These are phyloP conservation scores for Neolamprologus devosi DNA, from an alignment of 2,113 vertebrate genomes.

Conservation along the genomic window DNA sequence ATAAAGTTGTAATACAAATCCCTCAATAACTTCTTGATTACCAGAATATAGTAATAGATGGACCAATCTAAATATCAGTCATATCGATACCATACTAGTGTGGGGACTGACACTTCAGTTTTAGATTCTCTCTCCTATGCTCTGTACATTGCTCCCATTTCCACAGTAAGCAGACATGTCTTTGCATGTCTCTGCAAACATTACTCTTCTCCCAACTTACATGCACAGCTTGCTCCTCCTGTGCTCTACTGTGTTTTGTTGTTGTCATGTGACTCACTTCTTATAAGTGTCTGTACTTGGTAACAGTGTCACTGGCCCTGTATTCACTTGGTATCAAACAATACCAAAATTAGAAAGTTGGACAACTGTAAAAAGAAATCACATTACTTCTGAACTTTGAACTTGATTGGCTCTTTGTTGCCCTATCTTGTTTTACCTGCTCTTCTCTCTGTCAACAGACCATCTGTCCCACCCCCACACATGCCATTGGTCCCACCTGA, in stretches of 20 bases:
- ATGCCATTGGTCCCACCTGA: neutral
- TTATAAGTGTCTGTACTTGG: neutral
- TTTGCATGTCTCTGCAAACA: neutral
- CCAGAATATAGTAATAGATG: neutral
- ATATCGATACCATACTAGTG: neutral
- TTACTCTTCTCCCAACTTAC: neutral
- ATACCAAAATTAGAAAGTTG: neutral
- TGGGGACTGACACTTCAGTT: neutral
- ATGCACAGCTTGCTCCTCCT: neutral
- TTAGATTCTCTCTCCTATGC: neutral
- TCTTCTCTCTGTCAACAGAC: neutral
- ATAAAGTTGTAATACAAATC: neutral
- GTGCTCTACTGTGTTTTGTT: neutral
- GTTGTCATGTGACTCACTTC: neutral
- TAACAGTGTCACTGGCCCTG: neutral
- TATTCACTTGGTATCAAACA: neutral
- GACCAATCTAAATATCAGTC: neutral
- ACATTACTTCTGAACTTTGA: neutral
- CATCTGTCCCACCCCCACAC: neutral
- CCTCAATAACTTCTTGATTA: accelerated
- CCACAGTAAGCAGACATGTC: neutral
- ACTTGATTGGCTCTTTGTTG: neutral
- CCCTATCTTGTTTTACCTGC: neutral
- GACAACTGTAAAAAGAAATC: neutral
- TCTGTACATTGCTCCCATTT: neutral